Percentiles rank a stretch among this genome's conserved stretches.
phyloP scores from a whole-genome alignment of 2,888 invertebrate species.

The Pimpla rufipes region DNA sequence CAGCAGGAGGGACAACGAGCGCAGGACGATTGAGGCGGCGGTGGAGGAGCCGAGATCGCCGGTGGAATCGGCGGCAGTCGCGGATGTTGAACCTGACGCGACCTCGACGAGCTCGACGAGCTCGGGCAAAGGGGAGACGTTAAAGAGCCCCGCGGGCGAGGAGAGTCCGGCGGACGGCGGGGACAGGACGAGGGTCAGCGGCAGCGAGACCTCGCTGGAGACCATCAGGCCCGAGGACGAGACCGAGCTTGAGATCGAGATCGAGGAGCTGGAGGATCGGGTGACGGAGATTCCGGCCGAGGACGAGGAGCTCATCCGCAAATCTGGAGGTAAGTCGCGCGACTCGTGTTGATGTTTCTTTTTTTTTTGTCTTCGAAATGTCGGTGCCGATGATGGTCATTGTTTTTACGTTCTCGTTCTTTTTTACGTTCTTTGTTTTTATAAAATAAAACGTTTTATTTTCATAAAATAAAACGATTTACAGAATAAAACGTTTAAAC shows the following conservation, averaged over 20 bases:
- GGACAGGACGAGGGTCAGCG: slow-evolving; percentile 17
- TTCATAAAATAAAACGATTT: too few relatives aligned
- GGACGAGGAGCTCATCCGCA: slow-evolving; percentile 80
- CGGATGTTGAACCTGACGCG: slow-evolving; percentile 32
- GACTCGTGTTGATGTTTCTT: background rate
- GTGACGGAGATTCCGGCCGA: slow-evolving; percentile 76
- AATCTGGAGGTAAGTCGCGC: slow-evolving; percentile 78
- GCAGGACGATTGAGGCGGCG: slow-evolving; percentile 49
- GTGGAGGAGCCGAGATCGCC: slow-evolving; percentile 46
- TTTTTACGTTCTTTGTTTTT: too few relatives aligned
- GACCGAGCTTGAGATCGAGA: slow-evolving; percentile 76
- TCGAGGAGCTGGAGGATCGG: slow-evolving; percentile 75
- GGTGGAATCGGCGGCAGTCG: slow-evolving; percentile 39
- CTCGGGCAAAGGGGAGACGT: slow-evolving; percentile 29
- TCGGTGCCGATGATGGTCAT: too few relatives aligned
- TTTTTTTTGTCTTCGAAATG: background rate
- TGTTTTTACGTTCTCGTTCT: too few relatives aligned
- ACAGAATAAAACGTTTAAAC: too few relatives aligned
- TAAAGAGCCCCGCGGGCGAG: slow-evolving; percentile 12
- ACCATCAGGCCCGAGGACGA: slow-evolving; percentile 71
- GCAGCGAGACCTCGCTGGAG: slow-evolving; percentile 60
- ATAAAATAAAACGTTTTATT: too few relatives aligned
- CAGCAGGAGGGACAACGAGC: slow-evolving; percentile 52
- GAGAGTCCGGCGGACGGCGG: slow-evolving; percentile 31
- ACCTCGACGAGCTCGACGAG: background rate